Percentiles rank a stretch among this genome's conserved stretches.
phyloP scores from a whole-genome alignment of 2,797 vertebrate genomes.

The Sciurus vulgaris region DNA sequence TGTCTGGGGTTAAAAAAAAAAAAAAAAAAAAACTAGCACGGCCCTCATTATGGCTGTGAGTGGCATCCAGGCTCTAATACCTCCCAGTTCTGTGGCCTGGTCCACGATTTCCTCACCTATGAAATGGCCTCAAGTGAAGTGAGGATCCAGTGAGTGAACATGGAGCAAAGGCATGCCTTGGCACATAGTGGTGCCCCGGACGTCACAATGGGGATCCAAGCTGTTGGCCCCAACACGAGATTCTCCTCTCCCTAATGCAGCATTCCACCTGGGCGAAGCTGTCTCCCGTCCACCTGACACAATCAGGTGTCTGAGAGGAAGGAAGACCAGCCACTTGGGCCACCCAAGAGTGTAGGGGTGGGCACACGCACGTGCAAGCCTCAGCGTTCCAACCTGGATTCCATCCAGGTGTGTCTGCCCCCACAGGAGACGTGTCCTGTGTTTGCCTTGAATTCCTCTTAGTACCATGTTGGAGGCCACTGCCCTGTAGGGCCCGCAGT shows the following conservation, averaged over 20 bases:
- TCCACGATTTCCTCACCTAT: neutral
- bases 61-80: neutral
- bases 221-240: fast-evolving
- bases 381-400: neutral
- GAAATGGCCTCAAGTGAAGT: neutral
- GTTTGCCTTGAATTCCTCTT: neutral
- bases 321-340: neutral
- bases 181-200: neutral
- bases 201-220: fast-evolving
- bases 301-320: neutral
- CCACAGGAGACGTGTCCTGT: fast-evolving
- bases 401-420: neutral
- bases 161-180: neutral
- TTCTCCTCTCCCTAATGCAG: fast-evolving
- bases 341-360: too few relatives aligned
- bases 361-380: too few relatives aligned
- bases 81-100: neutral
- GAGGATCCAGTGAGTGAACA: neutral
- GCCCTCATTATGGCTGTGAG: neutral
- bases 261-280: fast-evolving
- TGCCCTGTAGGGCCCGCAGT: too few relatives aligned
- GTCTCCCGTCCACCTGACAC: neutral
- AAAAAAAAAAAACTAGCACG: neutral
- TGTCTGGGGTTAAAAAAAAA: neutral
- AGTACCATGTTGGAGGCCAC: too few relatives aligned